Evolutionary conservation across 1,140 invertebrate genomes (phyloP), one percentile per base, ranked within the genome.

Genomic region (Eueides isabella): DNA sequence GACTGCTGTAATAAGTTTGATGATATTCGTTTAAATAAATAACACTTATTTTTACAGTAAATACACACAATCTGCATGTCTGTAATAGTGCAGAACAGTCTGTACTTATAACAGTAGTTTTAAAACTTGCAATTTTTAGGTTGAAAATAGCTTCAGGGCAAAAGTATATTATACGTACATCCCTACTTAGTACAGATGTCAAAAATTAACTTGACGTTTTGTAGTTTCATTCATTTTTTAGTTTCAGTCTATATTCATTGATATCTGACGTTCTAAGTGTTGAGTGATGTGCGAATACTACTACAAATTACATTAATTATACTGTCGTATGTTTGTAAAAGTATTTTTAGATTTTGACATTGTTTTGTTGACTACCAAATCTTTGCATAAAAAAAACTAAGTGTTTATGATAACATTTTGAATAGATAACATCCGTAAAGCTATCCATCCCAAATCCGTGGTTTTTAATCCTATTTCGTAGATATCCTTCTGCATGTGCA

Each of bases 401-500:
- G 19, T 55, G 48, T 55, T 55, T 55, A 26, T 55, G 23, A 55
- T 26, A 55, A 55, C 7, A 7, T 48, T 48, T 55, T 55, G 48
- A 55, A 12, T 19, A 23, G 12, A 55, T 23, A 55, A 55, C 19
- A 63, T 61, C 61, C 16, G 61, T 63, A 31, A 30, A 26, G 14
- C 12, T 23, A 35, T 61, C 6, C 16, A 6, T 23, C 14, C 55
- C 61, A 61, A 28, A 61, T 41, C 61, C 35, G 44, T 65, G 67
- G 48, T 71, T 63, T 61, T 83, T 76, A 74, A 76, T 78, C 67
- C 66, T 77, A 82, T 83, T 85, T 85, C 71, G 80, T 84, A 79
- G 80, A 79, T 80, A 80, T 85, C 65, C 77, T 83, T 55, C 85
- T 83, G 82, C 77, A 87, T 90, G 83, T 90, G 82, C 81, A 67